Evolutionary conservation across 1,140 invertebrate genomes (phyloP), one percentile per base, ranked within the genome.

Genomic region (Sminthurinus signatus): DNA sequence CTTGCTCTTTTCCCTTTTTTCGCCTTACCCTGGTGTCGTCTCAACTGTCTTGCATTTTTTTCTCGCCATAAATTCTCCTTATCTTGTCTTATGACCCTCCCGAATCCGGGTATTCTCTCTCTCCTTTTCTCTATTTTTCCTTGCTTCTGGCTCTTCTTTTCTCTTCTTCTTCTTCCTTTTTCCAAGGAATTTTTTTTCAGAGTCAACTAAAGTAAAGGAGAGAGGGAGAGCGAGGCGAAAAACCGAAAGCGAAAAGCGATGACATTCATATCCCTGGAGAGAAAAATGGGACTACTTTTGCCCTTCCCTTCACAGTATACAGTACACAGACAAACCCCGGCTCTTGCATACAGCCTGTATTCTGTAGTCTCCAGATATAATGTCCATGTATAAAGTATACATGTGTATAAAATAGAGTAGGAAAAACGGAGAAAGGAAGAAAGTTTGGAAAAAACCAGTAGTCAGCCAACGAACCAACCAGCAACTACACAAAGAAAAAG

Each of bases 251-350:
- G 32, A 58, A 66, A n/a, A 54, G 65, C 60, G 60, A 67, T 67
- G 65, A 67, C 65, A 67, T 62, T 67, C 65, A 67, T 67, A n/a
- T 67, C 60, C 65, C 60, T 48, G 32, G 54, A 64, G 60, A 62
- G 60, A 67, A 59, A 62, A 62, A 59, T 32, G 62, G 55, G 28
- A 44, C 31, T 55, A 58, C 62, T 64, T 63, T 64, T 51, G 51
- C 62, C 62, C 56, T 32, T 63, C 62, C 42, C 36, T 25, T 54
- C 12, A 54, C 27, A 54, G 8, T n/a, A n/a, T n/a, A n/a, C n/a
- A n/a, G n/a, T n/a, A n/a, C n/a, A n/a, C n/a, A n/a, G n/a, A n/a
- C n/a, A n/a, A n/a, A n/a, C n/a, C n/a, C n/a, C n/a, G n/a, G n/a
- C n/a, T n/a, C n/a, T n/a, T n/a, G n/a, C n/a, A n/a, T n/a, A n/a